Conservation (phyloP, 2,113 vertebrate genomes). For the Apaloderma vittatum region DNA sequence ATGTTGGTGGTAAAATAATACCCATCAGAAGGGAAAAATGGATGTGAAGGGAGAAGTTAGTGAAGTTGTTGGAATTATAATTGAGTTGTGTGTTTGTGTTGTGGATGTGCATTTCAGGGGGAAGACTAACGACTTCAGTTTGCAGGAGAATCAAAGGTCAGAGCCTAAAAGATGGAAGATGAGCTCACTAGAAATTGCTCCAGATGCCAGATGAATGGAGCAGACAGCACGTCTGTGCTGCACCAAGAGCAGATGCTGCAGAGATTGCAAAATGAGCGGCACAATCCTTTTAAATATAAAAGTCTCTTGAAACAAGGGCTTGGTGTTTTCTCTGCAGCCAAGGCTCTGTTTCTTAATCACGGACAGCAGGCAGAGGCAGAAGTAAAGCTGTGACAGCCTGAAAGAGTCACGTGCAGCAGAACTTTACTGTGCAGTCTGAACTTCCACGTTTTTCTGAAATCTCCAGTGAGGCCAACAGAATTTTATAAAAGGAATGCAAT, state of each 20-base stretch:
- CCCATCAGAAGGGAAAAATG: background rate
- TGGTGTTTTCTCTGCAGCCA: background rate
- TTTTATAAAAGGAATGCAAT: background rate
- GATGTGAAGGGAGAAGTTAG: background rate
- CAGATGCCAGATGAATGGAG: accelerated
- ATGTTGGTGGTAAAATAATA: background rate
- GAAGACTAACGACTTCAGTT: background rate
- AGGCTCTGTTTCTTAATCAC: background rate
- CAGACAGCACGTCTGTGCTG: background rate
- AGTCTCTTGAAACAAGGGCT: background rate
- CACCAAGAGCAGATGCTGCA: background rate
- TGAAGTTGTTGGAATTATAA: background rate
- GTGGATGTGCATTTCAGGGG: background rate
- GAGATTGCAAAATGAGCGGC: background rate
- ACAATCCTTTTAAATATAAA: background rate
- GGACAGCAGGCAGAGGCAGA: background rate
- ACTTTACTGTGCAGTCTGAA: background rate
- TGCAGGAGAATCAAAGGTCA: background rate
- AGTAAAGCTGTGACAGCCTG: background rate
- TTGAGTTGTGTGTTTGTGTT: background rate
- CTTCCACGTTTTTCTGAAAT: background rate
- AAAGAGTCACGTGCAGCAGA: background rate
- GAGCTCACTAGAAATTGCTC: background rate
- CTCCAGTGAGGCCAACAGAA: background rate
- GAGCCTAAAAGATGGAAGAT: background rate